Base-by-base conservation (phyloP, 1,140 invertebrate genomes). In the Pantala flavescens region DNA sequence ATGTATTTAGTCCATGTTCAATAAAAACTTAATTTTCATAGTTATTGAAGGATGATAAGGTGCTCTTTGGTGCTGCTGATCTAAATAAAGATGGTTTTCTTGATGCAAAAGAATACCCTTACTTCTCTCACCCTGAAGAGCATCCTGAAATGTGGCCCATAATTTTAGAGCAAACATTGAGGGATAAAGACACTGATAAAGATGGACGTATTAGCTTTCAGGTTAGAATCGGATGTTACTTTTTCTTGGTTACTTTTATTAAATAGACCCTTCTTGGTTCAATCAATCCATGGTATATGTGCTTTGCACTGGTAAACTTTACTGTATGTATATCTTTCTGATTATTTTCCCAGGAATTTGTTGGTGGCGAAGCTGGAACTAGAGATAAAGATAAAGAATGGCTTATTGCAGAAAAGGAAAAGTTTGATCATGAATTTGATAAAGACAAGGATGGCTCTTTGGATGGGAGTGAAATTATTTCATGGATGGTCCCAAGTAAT, bases 81-180 rank as follows among this genome's bases (percentile, higher is more conserved):
- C 78, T 84, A 23, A 90, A 98, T 81, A 87, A 90, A 70, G 94
- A 99, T 84, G 91, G 90, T 3, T 82, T 84, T 71, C 85, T 99
- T 36, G 86, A 91, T 78, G 79, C 86, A 24, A 84, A 89, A 23
- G 97, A 99, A 84, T 98, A 94, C 84, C 84, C 92, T 78, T 88
- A 91, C 11, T 98, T 98, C 81, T 90, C 92, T 55, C 95, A 96
- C 84, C 97, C 97, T 0, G 96, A 98, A 83, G 96, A 99, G 82
- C 91, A 93, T 83, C 88, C 90, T 55, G 87, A 89, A 79, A 98
- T 98, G 96, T 87, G 94, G 78, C 87, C 90, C 24, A 84, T 92
- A 73, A 88, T 98, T 76, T 82, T 98, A 74, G 86, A 92, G 79
- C 93, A 95, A 82, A 93, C 92, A 0, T 83, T 98, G 74, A 82